Conservation (phyloP, 2,797 vertebrate species). For the Ambastaia sidthimunki region DNA sequence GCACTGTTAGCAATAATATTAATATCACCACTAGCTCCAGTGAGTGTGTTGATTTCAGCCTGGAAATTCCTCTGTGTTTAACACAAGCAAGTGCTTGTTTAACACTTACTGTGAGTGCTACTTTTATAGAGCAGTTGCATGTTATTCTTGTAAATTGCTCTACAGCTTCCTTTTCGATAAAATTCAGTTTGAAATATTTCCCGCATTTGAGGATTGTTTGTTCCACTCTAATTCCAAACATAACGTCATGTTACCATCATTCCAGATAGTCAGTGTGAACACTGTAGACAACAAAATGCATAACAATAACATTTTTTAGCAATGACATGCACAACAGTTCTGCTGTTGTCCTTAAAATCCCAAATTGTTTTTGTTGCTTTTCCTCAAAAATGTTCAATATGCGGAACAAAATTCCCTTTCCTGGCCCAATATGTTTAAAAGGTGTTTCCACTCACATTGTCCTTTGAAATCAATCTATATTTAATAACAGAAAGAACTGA, state of each 20-base stretch:
- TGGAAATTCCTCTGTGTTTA: not conserved
- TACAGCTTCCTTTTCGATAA: not conserved
- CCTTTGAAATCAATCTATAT: conserved; percentile 34
- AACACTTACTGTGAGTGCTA: not conserved
- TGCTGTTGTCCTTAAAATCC: not conserved
- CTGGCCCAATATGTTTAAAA: conserved; percentile 43
- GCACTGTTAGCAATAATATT: not conserved
- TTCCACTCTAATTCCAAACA: not conserved
- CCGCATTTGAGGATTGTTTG: not conserved
- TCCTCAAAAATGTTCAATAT: conserved; percentile 34
- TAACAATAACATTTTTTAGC: conserved; percentile 26
- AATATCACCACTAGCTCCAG: no score
- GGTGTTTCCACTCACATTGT: conserved; percentile 34
- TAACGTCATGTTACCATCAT: not conserved
- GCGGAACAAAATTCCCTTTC: conserved; percentile 48
- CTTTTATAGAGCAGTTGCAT: not conserved
- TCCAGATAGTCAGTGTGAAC: conserved; percentile 27
- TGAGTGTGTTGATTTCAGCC: not conserved
- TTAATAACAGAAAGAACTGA: conserved; percentile 38
- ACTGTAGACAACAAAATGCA: not conserved
- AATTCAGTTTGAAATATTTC: not conserved
- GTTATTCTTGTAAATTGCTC: not conserved
- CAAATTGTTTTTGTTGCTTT: conserved; percentile 16
- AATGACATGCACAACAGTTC: not conserved
- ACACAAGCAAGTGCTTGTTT: not conserved